phyloP scores from a whole-genome alignment of 2,888 invertebrate species.

The Hylaea fasciaria region DNA sequence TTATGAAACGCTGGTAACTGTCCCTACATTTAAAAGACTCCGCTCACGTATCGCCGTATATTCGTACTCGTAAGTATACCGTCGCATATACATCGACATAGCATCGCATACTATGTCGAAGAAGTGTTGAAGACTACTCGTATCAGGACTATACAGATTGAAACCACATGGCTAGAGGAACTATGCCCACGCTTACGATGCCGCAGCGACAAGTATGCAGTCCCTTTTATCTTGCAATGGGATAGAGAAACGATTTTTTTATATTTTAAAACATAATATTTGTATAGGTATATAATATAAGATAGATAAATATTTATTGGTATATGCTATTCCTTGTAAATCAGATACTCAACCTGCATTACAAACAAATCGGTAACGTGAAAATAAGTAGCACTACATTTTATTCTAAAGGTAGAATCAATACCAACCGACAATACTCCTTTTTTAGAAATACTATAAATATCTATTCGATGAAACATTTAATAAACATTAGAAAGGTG shows the following conservation, averaged over 20 bases:
- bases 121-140: no score
- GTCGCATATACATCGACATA: no score
- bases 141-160: no score
- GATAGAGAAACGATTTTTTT: background rate
- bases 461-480: slow-evolving; percentile 46
- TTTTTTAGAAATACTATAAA: slow-evolving; percentile 49
- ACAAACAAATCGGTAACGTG: slow-evolving; percentile 65
- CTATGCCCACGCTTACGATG: no score
- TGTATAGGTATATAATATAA: no score
- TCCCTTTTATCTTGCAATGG: background rate
- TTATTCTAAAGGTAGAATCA: slow-evolving; percentile 40
- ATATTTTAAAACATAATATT: background rate
- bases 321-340: slow-evolving; percentile 45
- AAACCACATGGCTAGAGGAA: no score
- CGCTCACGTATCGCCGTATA: no score
- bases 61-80: no score
- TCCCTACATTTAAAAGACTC: background rate
- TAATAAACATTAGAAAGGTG: slow-evolving; percentile 42
- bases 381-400: slow-evolving; percentile 51
- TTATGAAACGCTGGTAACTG: background rate
- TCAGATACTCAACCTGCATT: slow-evolving; percentile 70
- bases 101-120: no score
- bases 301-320: background rate
- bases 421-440: slow-evolving; percentile 47
- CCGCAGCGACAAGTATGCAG: no score